Percentiles rank a stretch among this genome's conserved stretches.
phyloP scores from a whole-genome alignment of 2,797 vertebrate genomes.

The Eulemur rubriventer region DNA sequence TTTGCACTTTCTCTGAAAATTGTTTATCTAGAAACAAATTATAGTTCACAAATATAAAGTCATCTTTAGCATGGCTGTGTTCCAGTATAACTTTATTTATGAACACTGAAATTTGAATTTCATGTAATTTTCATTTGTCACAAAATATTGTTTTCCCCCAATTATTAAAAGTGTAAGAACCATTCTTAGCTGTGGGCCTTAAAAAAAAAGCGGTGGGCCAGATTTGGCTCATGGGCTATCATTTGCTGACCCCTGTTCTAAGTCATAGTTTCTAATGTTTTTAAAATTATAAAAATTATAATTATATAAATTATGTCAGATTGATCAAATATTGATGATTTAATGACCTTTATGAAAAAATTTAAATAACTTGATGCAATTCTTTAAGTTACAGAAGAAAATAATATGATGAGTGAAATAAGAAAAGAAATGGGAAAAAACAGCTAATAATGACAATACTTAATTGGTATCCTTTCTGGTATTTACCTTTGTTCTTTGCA shows the following conservation, averaged over 20 bases:
- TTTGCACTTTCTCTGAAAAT: slow-evolving; percentile 17
- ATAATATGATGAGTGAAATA: background rate
- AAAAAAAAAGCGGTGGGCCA: background rate
- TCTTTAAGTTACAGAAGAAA: background rate
- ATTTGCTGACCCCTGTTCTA: background rate
- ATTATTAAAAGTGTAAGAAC: background rate
- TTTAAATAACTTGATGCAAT: background rate
- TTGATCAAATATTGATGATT: background rate
- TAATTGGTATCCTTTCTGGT: background rate
- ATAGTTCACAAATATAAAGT: background rate
- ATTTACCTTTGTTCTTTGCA: background rate
- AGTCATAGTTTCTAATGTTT: background rate
- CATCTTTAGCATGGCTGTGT: background rate
- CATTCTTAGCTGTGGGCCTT: background rate
- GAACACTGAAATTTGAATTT: slow-evolving; percentile 1
- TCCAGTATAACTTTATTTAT: background rate
- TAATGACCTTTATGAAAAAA: background rate
- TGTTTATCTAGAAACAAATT: background rate
- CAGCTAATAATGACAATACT: background rate
- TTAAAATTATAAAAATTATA: background rate
- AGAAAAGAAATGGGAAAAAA: background rate
- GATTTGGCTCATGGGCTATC: background rate
- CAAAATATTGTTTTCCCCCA: background rate
- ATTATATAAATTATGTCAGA: background rate
- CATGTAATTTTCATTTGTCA: background rate